Base-by-base conservation (phyloP, 2,888 invertebrate species). In the Cantharis lateralis region DNA sequence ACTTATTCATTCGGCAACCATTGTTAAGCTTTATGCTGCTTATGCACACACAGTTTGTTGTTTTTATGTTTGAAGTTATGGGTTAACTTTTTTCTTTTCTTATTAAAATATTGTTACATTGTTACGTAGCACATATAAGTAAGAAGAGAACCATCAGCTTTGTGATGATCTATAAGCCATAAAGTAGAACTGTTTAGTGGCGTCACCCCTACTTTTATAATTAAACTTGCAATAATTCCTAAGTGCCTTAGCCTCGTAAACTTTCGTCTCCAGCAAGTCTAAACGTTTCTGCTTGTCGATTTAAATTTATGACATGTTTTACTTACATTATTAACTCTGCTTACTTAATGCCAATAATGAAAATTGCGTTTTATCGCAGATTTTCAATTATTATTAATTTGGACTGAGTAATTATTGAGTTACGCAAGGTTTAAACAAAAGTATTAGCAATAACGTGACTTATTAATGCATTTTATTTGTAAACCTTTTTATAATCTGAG, bases 131-230 rank as follows among this genome's bases (percentile, higher is more conserved):
- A 78, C 70, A 79, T 80, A n/a, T 48, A n/a, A n/a, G 80, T 78
- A 80, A 80, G 80, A 80, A 71, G 78, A 82, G 81, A 81, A 78
- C 82, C 81, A 82, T 81, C 80, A 81, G 79, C 77, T 82, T 81
- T 77, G 80, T 83, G 82, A 83, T 84, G 84, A 84, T 84, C 83
- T 83, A 84, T 83, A 82, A 82, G 83, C 82, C 79, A 83, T 84
- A 83, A 84, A 84, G 80, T 75, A 74, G 81, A 82, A 82, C 82
- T 83, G 83, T 84, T 84, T 84, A 84, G 82, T 82, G 82, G 82
- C 84, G 81, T 83, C 83, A 83, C 84, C 83, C 84, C 83, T 82
- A 83, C 82, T 83, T 84, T 83, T 83, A 82, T 84, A 84, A 84
- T 84, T 84, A 83, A 84, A 83, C 82, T 83, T 82, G 84, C 82